Conservation (phyloP, 2,797 vertebrate genomes). For the Coregonus sp. region DNA sequence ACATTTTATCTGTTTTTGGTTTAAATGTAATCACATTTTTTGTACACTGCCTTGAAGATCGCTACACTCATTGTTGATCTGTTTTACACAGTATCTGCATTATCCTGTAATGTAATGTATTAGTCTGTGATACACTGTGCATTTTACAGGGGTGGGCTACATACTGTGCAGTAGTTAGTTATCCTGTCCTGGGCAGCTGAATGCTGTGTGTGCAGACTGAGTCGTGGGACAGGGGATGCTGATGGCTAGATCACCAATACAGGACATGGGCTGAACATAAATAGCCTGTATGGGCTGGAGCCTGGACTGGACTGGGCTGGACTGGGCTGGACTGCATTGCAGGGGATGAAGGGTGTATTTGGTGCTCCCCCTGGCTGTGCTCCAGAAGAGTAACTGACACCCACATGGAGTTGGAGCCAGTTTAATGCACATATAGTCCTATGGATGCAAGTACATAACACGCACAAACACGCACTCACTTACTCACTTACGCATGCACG, state of each 20-base stretch:
- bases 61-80: no score
- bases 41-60: slow-evolving; percentile 10
- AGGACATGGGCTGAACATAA: slow-evolving; percentile 41
- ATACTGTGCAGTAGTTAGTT: no score
- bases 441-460: slow-evolving; percentile 4
- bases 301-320: slow-evolving; percentile 38
- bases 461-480: not conserved
- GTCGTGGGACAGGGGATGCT: slow-evolving; percentile 15
- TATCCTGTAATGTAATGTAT: no score
- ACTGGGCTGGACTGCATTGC: slow-evolving; percentile 51
- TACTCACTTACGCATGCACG: slow-evolving; percentile 8
- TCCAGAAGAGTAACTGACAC: slow-evolving; percentile 1
- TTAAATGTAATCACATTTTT: not conserved
- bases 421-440: not conserved
- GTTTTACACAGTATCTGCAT: no score
- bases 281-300: slow-evolving; percentile 24
- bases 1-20: not conserved
- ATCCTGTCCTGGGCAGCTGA: no score
- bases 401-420: not conserved
- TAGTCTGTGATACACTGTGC: no score
- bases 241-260: slow-evolving; percentile 21
- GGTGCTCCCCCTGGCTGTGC: not conserved
- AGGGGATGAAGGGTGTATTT: slow-evolving; percentile 26
- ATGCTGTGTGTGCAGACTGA: slow-evolving; percentile 22
- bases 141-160: no score